Evolutionary conservation across 2,888 invertebrate genomes (phyloP), one percentile per base, ranked within the genome.

Genomic region (Eumerus sabulonum): DNA sequence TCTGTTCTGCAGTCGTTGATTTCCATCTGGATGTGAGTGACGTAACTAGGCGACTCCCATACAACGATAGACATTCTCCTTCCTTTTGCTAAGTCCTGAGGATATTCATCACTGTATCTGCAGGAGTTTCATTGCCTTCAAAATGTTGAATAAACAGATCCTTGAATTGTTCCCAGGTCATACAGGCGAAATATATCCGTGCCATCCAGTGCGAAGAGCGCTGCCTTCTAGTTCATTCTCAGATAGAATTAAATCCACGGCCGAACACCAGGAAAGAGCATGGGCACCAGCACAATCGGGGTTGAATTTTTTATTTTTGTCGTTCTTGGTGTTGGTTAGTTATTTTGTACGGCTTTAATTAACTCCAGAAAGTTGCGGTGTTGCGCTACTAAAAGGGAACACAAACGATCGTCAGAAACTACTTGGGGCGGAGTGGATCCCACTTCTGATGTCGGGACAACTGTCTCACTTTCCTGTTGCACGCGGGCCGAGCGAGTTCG

Each of bases 181-280:
- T 72, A 19, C 73, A 72, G 16, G 27, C 4, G 13, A 36, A 73
- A 17, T 44, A 77, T 36, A 79, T 68, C 27, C 74, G 74, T 1
- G 74, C 53, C n/a, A 74, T 27, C 81, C 72, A 81, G 18, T 68
- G 60, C 4, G 64, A 76, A 81, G 48, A 9, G 67, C 74, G 44
- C 74, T 74, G 4, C 67, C 73, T 16, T 73, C 56, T 40, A 76
- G 35, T n/a, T 51, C 50, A 35, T 70, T 51, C 38, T 74, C 70
- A 0, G 38, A 18, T 18, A 71, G 40, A n/a, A 74, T 62, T 42
- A 76, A 50, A 36, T 70, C 64, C 9, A 64, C 76, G n/a, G 64
- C 62, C 3, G 60, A 36, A 40, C 67, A 59, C 74, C 74, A 74
- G 35, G 67, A 54, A 42, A 27, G n/a, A 42, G 60, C 70, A 35